Evolutionary conservation across 1,140 invertebrate genomes (phyloP), one percentile per base, ranked within the genome.

Genomic region (Eurosta solidaginis): DNA sequence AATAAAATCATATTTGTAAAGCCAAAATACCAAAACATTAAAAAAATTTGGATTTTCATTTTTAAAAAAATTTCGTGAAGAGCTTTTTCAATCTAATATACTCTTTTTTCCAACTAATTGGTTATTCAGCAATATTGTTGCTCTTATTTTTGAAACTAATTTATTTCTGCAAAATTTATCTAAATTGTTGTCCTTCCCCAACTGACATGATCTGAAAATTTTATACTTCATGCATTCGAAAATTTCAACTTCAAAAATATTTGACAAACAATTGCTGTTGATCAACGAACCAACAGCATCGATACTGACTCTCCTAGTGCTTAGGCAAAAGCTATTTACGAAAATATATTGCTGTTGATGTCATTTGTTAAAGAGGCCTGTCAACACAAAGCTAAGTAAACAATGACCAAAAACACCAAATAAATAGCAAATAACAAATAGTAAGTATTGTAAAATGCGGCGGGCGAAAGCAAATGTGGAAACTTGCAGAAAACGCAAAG

Each of bases 341-440:
- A 2, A 54, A 40, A 68, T 2, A 68, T 42, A 4, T n/a, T 76
- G 81, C 83, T 84, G 83, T 82, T 84, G 83, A 83, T 84, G 83
- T 85, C 83, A 84, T 84, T 84, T 84, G 83, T 83, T 84, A 84
- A 84, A 84, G 83, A 84, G 83, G 83, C 83, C 83, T 84, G 83
- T 84, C 83, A 84, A 84, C 83, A 84, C 83, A 68, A 68, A 68
- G 59, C 59, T 40, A 68, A 9, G 7, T n/a, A 68, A 68, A 68
- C 59, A 68, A 40, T 42, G 59, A 68, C 36, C 59, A 20, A 20
- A 68, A 68, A 68, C 33, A 68, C 33, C 59, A 68, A 68, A 68
- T 33, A 68, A 68, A 40, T 68, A 68, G 33, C 33, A 20, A 42
- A 68, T 36, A 22, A 33, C 40, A 68, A 68, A 68, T 68, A 68